Evolutionary conservation across 2,113 vertebrate species (phyloP).

Genomic region (Henicopernis longicauda): DNA sequence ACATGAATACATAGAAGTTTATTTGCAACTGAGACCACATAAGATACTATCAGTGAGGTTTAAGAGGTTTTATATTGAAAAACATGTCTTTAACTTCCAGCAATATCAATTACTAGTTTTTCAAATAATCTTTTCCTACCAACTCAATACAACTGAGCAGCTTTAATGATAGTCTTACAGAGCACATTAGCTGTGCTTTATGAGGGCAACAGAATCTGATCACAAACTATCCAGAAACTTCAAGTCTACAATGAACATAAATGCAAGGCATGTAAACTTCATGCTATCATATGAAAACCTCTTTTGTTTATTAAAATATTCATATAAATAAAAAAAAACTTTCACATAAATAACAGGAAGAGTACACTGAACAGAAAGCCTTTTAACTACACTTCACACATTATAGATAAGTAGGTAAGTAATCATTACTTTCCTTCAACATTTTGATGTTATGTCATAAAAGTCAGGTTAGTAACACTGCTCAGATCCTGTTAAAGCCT

Average conservation of each 20-base stretch:
- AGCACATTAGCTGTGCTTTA: neutral
- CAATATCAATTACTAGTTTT: neutral
- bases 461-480: neutral
- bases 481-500: neutral
- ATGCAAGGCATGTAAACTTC: neutral
- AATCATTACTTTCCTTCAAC: neutral
- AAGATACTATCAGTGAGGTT: neutral
- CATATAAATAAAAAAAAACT: neutral
- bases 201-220: neutral
- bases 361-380: neutral
- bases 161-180: neutral
- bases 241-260: neutral
- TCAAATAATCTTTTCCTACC: neutral
- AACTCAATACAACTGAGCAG: neutral
- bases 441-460: neutral
- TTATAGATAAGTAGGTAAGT: neutral
- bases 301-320: neutral
- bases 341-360: neutral
- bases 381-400: neutral
- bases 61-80: neutral
- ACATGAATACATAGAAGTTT: neutral
- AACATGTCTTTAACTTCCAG: neutral
- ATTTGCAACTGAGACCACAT: neutral
- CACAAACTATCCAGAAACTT: neutral
- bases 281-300: neutral